Evolutionary conservation across 2,113 vertebrate species (phyloP).

Genomic region (Colaptes auratus): DNA sequence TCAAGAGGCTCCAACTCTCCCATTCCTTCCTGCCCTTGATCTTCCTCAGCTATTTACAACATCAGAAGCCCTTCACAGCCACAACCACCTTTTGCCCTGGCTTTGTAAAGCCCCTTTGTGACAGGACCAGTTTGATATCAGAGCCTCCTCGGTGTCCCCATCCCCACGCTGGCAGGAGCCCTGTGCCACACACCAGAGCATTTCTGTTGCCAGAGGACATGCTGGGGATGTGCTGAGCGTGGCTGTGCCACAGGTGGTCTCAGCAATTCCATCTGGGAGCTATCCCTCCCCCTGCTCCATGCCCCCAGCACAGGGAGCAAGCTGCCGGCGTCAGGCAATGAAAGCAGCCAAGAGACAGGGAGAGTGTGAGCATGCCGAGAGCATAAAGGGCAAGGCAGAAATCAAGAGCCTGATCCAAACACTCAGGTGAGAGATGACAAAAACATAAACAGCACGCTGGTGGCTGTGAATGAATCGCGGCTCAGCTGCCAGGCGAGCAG

Average conservation of each 20-base stretch:
- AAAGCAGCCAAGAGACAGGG: background rate
- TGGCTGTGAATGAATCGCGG: background rate
- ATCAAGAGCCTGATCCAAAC: background rate
- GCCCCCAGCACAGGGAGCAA: background rate
- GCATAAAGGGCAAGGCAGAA: background rate
- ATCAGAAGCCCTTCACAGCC: background rate
- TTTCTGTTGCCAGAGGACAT: no score
- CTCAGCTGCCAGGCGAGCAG: background rate
- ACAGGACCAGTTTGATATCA: background rate
- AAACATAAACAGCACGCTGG: background rate
- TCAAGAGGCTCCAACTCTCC: accelerated
- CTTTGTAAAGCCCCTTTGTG: background rate
- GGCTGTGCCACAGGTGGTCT: background rate
- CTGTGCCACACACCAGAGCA: background rate
- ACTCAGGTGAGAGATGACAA: background rate
- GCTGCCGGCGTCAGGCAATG: background rate
- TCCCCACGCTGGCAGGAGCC: accelerated
- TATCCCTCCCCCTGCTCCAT: background rate
- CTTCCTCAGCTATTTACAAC: background rate
- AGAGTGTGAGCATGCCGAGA: background rate
- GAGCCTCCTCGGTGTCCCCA: background rate
- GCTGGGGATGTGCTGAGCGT: background rate
- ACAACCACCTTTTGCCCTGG: accelerated
- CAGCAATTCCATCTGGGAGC: background rate
- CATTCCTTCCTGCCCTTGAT: background rate